Conservation (phyloP, 2,888 invertebrate genomes). For the Hydriomena furcata region DNA sequence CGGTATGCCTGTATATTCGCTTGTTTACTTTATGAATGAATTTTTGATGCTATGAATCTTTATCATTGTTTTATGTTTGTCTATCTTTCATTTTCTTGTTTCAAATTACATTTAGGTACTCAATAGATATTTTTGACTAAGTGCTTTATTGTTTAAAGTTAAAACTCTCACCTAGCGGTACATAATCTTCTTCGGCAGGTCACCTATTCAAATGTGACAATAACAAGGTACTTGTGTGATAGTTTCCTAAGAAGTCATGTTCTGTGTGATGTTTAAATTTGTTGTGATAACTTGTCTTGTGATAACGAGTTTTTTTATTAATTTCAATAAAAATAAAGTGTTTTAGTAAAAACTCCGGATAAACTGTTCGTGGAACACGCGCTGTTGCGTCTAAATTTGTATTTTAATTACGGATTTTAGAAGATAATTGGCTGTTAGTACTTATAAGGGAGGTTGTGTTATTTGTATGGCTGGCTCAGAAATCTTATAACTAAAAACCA, state of each 20-base stretch:
- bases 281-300: constrained; percentile 64
- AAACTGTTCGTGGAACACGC: constrained; percentile 78
- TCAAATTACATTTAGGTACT: too few relatives aligned
- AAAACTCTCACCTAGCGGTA: background rate
- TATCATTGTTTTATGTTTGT: background rate
- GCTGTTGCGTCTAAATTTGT: constrained; percentile 55
- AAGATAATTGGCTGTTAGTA: constrained; percentile 71
- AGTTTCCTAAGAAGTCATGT: constrained; percentile 31
- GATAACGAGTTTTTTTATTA: constrained; percentile 59
- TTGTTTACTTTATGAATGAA: too few relatives aligned
- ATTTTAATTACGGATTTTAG: constrained; percentile 48
- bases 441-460: constrained; percentile 53
- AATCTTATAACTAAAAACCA: background rate
- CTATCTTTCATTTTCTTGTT: too few relatives aligned
- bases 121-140: too few relatives aligned
- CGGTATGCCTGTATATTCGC: background rate
- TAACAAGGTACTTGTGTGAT: constrained; percentile 30
- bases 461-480: background rate
- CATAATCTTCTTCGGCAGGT: constrained; percentile 7
- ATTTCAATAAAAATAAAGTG: constrained; percentile 56
- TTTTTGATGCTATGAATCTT: background rate
- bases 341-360: constrained; percentile 57
- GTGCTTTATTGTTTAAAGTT: too few relatives aligned
- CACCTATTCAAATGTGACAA: constrained; percentile 19
- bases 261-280: constrained; percentile 37